Evolutionary conservation across 2,888 invertebrate genomes (phyloP).

Genomic region (Chaitophorus viminalis): DNA sequence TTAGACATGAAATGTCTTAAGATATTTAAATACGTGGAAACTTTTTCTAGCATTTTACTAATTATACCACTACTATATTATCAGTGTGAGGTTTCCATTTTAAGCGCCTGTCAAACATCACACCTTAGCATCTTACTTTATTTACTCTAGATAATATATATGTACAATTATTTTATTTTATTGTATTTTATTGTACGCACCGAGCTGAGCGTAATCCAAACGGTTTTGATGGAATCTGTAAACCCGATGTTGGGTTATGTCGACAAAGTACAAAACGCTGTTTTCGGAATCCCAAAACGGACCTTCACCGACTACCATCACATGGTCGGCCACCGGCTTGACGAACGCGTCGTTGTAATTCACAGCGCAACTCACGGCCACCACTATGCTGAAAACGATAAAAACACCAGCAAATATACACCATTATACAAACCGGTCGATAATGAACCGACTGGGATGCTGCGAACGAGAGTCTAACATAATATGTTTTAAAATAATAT

Average conservation of each 20-base stretch:
- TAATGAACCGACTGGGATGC: neutral
- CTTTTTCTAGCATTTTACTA: too few species aligned
- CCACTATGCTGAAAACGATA: constrained; percentile 15
- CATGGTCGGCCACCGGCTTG: neutral
- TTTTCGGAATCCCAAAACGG: constrained; percentile 73
- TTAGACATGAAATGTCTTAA: too few species aligned
- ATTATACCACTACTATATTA: too few species aligned
- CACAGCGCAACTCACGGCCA: neutral
- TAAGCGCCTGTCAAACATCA: too few species aligned
- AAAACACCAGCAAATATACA: neutral
- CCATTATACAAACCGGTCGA: neutral
- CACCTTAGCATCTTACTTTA: too few species aligned
- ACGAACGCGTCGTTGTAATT: constrained; percentile 13
- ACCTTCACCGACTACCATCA: constrained; percentile 71
- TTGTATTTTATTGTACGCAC: too few species aligned
- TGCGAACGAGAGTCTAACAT: neutral
- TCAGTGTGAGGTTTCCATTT: too few species aligned
- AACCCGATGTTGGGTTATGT: constrained; percentile 70
- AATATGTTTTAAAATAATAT: too few species aligned
- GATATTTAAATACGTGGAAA: too few species aligned
- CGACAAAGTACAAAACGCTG: constrained; percentile 74
- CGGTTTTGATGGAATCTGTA: constrained; percentile 70
- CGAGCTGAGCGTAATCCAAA: constrained; percentile 69
- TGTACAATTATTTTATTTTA: too few species aligned
- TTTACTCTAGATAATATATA: too few species aligned